Conservation (phyloP, 2,797 vertebrate genomes). For the Channallabes apus region DNA sequence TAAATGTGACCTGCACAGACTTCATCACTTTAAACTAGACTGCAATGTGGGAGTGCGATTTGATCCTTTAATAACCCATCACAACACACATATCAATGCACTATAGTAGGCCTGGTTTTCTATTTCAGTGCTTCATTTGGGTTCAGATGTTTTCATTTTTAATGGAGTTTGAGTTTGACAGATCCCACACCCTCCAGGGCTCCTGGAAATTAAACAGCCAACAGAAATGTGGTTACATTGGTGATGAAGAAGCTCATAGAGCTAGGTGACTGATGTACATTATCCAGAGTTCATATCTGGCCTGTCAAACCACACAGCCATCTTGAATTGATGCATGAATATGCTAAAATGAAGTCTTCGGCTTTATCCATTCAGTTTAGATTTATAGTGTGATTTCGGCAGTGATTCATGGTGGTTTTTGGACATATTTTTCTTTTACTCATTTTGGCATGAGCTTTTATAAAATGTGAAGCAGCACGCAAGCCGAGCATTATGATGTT, state of each 20-base stretch:
- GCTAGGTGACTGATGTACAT: conserved; percentile 17
- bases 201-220: conserved; percentile 15
- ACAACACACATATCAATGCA: conserved; percentile 5
- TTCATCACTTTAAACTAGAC: background rate
- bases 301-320: conserved; percentile 22
- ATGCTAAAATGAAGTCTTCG: conserved; percentile 3
- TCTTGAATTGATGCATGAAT: conserved; percentile 24
- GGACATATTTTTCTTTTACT: background rate
- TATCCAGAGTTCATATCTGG: conserved; percentile 11
- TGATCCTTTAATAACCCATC: background rate
- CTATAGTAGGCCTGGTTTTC: background rate
- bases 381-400: background rate
- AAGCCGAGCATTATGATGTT: background rate
- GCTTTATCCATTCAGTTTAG: background rate
- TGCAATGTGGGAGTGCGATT: background rate
- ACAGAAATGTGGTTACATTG: conserved; percentile 4
- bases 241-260: background rate
- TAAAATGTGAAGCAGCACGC: background rate
- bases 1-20: background rate
- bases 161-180: conserved; percentile 12
- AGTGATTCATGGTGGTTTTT: background rate
- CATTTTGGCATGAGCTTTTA: background rate
- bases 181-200: background rate
- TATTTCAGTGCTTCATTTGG: background rate
- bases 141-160: conserved; percentile 26